Percentiles rank a stretch among this genome's conserved stretches.
These are phyloP conservation scores for human DNA, from an alignment of 2,113 vertebrate species.

Conservation along the genomic window GRCh38 chr15:58526001-58526500, in stretches of 20 bases:
- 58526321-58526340: not conserved
- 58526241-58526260: not conserved
- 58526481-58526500: not conserved
- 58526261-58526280: not conserved
- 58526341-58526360: not conserved
- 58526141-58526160: not conserved
- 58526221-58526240: not conserved
- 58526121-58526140: not conserved
- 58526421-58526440: not conserved
- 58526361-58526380: not conserved
- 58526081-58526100: not conserved
- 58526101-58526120: not conserved
- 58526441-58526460: not conserved
- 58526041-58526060: not conserved
- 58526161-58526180: not conserved
- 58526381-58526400: not conserved
- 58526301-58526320: not conserved
- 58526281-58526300: not conserved
- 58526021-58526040: not conserved
- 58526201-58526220: not conserved
- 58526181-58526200: not conserved
- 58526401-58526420: not conserved
- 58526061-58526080: not conserved
- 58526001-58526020: not conserved
- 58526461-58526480: not conserved